Evolutionary conservation across 2,888 invertebrate species (phyloP), one percentile per base, ranked within the genome.

Genomic region (Catonia carolina): DNA sequence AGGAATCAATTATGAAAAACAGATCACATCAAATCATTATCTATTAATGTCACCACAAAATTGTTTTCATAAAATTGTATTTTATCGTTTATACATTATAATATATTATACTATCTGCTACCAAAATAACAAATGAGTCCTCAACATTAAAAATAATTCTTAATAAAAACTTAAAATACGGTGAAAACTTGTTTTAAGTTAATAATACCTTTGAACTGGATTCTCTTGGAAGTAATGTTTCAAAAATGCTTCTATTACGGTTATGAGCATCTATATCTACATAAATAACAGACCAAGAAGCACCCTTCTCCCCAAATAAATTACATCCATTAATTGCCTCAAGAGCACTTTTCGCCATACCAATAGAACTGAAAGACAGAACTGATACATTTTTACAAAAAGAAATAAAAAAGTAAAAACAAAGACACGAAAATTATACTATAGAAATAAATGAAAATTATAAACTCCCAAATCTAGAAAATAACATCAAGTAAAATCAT

Each of bases 241-340:
- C 98, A 73, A 99, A 98, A 67, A 98, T 99, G 72, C 96, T 98
- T 66, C 98, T 80, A 74, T 99, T 99, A 55, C 99, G 81, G 74
- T 98, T 98, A 72, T 99, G 99, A 0, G 99, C 99, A 76, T 99
- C 99, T 67, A 99, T 98, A 70, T 99, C 99, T 1, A 98, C 97
- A 73, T 98, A 99, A 55, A 99, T 89, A 0, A 99, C 98, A 66
- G 96, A 96, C 90, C 96, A 97, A 0, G 95, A 90, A 1, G 97
- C 95, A 15, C 98, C 98, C 67, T 92, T 90, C 65, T 94, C 93
- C 1, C 99, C 99, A 73, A 96, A 99, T 62, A 99, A 77, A 75
- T 99, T 99, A 70, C 94, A 96, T 0, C 99, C 99, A 72, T 99
- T 99, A 27, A 99, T 92, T 0, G 98, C 94, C 78, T 99, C 99